Evolutionary conservation across 2,888 invertebrate genomes (phyloP).

Genomic region (Suillia variegata): DNA sequence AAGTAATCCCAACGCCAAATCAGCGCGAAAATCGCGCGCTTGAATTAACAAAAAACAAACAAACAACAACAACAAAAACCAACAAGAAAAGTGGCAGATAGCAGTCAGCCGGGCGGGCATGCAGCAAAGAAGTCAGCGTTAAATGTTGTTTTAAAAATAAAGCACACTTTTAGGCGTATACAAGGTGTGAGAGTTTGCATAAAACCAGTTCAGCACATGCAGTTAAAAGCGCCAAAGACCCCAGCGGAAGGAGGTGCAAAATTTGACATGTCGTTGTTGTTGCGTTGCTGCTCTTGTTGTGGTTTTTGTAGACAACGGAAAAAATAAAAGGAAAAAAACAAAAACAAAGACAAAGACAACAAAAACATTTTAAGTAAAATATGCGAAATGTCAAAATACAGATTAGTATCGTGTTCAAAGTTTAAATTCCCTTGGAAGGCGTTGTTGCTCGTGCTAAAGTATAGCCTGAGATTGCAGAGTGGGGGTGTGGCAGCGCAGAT

Average conservation of each 20-base stretch:
- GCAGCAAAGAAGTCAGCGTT: not conserved
- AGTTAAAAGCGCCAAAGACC: not conserved
- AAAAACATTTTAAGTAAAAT: not conserved
- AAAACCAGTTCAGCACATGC: not conserved
- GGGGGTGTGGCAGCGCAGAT: no score
- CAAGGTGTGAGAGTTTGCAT: not conserved
- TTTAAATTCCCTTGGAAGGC: slow-evolving; percentile 8
- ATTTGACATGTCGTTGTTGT: no score
- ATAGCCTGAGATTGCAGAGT: no score
- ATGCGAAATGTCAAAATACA: slow-evolving; percentile 15
- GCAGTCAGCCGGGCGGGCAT: not conserved
- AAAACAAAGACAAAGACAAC: not conserved
- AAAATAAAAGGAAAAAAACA: no score
- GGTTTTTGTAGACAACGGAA: not conserved
- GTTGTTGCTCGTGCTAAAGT: no score
- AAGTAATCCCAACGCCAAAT: slow-evolving; percentile 2
- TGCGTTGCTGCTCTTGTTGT: no score
- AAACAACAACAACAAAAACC: not conserved
- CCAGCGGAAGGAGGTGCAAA: no score
- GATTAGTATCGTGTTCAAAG: slow-evolving; percentile 17
- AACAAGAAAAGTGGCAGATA: not conserved
- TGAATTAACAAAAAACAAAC: not conserved
- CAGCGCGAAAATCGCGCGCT: slow-evolving; percentile 2
- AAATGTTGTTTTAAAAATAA: not conserved
- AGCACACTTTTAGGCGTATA: not conserved